Base-by-base conservation (phyloP, 2,888 invertebrate genomes). In the Pseudeuparius sepicola region DNA sequence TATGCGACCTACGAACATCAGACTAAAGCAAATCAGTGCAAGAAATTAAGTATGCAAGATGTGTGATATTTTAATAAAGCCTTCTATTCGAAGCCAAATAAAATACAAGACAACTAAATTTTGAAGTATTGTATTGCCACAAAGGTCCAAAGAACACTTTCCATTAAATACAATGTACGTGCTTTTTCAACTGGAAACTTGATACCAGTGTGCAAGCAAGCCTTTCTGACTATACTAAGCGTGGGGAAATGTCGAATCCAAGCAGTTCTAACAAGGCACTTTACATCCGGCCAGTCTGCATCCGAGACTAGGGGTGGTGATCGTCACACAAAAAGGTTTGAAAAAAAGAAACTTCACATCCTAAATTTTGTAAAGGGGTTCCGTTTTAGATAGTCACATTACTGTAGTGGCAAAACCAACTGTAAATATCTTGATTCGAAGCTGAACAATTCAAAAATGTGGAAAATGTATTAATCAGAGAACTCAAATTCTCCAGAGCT, bases 401-500 rank as follows among this genome's bases (percentile, higher is more conserved):
- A 20, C n/a, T 20, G 6, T 20, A 20, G n/a, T 7, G 20, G 20
- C 6, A 20, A 20, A 20, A 20, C 20, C 3, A 23, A 23, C 11
- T 18, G 30, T 11, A 14, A 30, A n/a, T 30, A 16, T 6, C 11
- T 30, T 10, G 7, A 12, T 15, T 15, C 15, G 5, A 6, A 30
- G 11, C 16, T 30, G 5, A 30, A 30, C 15, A 15, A n/a, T n/a
- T 11, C n/a, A 9, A n/a, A 30, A 30, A 12, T 30, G 6, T 30
- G 14, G 7, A 14, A 15, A 30, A 14, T 30, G 16, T 30, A 30
- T 10, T 10, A 20, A 20, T 7, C 20, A 20, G n/a, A 20, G 20
- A 20, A n/a, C 6, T n/a, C n/a, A n/a, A n/a, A 6, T n/a, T 20
- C 20, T 20, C 6, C 20, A 6, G 20, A 20, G n/a, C 20, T 20